phyloP scores from a whole-genome alignment of 2,888 invertebrate species.

The Halictus ligatus region DNA sequence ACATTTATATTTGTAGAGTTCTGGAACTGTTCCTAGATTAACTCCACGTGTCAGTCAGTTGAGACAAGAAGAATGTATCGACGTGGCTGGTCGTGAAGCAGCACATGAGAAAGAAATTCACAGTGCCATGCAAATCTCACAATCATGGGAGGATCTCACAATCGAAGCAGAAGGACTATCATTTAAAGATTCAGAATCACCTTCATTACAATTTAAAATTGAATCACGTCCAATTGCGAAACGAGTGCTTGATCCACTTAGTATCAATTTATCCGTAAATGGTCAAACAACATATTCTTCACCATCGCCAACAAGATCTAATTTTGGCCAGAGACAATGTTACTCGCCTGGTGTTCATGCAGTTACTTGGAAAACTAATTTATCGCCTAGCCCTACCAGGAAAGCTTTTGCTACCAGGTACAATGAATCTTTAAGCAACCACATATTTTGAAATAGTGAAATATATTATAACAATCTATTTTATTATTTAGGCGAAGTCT shows the following conservation, averaged over 20 bases:
- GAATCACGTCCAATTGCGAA: conserved; percentile 77
- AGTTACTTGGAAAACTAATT: conserved; percentile 85
- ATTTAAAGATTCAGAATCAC: conserved; percentile 82
- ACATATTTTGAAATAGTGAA: background rate
- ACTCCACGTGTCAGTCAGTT: conserved; percentile 95
- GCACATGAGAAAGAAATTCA: conserved; percentile 97
- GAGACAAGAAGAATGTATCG: conserved; percentile 94
- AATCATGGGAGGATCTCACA: conserved; percentile 96
- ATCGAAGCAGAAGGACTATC: conserved; percentile 87
- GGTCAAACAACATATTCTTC: conserved; percentile 86
- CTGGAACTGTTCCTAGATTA: conserved; percentile 86
- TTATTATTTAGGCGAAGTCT: conserved; percentile 88
- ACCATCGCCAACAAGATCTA: conserved; percentile 87
- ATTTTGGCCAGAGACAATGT: conserved; percentile 85
- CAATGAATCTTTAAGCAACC: background rate
- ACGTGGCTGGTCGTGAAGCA: conserved; percentile 93
- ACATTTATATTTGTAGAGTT: conserved; percentile 82
- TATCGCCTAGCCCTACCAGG: conserved; percentile 93
- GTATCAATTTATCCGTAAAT: conserved; percentile 82
- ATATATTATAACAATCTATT: conserved; percentile 24
- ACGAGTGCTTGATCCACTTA: conserved; percentile 83
- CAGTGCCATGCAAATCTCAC: conserved; percentile 96
- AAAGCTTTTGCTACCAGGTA: conserved; percentile 91
- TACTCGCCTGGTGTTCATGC: conserved; percentile 86
- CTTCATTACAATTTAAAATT: conserved; percentile 77